Conservation (phyloP, 2,113 vertebrate genomes). For the Pteropus alecto region DNA sequence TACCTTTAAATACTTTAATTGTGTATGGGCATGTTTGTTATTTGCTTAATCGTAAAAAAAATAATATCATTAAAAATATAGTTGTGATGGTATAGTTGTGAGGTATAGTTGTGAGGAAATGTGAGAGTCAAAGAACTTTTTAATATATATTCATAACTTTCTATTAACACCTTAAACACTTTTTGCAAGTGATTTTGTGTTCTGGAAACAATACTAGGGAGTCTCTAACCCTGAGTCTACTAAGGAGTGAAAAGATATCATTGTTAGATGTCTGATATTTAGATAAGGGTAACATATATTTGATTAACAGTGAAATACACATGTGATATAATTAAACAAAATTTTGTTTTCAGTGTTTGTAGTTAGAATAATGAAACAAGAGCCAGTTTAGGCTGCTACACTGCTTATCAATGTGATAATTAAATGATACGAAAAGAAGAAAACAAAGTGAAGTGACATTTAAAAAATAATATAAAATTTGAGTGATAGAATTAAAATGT, state of each 20-base stretch:
- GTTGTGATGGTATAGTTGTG: background rate
- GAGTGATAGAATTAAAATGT: background rate
- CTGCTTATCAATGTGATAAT: background rate
- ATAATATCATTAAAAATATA: background rate
- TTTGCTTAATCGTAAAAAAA: background rate
- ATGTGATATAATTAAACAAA: background rate
- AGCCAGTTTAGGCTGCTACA: background rate
- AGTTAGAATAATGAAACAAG: background rate
- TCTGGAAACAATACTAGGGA: background rate
- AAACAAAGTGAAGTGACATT: background rate
- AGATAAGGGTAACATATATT: background rate
- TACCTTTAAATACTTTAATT: background rate
- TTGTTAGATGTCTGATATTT: background rate
- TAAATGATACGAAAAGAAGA: background rate
- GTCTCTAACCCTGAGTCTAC: background rate
- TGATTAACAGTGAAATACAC: background rate
- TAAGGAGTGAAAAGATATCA: background rate
- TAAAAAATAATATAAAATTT: background rate
- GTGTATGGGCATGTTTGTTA: background rate
- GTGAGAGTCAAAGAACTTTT: background rate
- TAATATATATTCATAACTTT: background rate
- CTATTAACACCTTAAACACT: background rate
- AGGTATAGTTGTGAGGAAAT: no score
- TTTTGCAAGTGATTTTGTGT: background rate
- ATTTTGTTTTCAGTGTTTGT: background rate